These are phyloP conservation scores for Clarias platycephalus DNA, from an alignment of 2,797 vertebrate species.

Conservation along the genomic window DNA sequence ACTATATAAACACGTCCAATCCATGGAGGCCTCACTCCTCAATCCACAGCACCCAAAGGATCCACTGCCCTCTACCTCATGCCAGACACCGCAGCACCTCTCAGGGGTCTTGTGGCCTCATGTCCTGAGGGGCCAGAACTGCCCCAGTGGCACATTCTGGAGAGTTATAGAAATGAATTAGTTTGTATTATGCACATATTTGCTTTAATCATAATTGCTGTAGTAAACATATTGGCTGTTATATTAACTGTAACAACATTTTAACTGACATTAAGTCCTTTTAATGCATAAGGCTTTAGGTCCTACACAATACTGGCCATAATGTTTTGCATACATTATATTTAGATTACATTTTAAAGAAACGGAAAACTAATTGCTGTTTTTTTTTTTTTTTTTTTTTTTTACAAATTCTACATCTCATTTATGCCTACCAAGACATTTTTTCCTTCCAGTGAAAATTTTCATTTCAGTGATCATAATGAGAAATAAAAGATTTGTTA, in stretches of 20 bases:
- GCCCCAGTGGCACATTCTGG: too few species aligned
- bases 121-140: too few species aligned
- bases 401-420: background rate
- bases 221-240: background rate
- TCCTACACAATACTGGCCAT: too few species aligned
- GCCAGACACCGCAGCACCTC: too few species aligned
- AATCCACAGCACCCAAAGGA: too few species aligned
- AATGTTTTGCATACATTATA: background rate
- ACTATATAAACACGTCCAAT: too few species aligned
- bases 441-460: too few species aligned
- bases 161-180: background rate
- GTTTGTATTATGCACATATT: background rate
- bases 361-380: background rate
- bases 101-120: too few species aligned
- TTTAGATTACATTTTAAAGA: background rate
- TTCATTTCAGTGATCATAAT: background rate
- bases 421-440: background rate
- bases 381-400: background rate
- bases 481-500: background rate
- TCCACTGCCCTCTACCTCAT: too few species aligned
- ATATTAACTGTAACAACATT: background rate
- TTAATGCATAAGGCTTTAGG: background rate
- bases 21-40: too few species aligned
- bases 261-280: constrained; percentile 9
- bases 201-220: background rate